These are phyloP conservation scores for Sinhomidia bicolor DNA, from an alignment of 2,888 invertebrate genomes.

Conservation along the genomic window DNA sequence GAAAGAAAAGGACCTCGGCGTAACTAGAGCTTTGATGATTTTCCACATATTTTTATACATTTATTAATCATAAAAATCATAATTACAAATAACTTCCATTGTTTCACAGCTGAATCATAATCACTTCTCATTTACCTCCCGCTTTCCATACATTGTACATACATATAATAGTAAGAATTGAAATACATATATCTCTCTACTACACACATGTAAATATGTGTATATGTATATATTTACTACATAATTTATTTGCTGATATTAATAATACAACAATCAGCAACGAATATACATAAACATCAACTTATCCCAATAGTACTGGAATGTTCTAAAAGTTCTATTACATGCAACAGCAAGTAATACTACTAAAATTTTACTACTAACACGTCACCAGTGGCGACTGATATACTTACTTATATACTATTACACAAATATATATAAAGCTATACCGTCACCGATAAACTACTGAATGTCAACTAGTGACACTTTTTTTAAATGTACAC, in stretches of 20 bases:
- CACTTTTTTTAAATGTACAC: not conserved
- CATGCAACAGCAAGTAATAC: not conserved
- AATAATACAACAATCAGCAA: too few relatives aligned
- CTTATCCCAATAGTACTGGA: not conserved
- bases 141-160: not conserved
- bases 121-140: not conserved
- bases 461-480: too few relatives aligned
- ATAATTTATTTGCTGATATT: too few relatives aligned
- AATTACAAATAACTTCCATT: slow-evolving; percentile 54
- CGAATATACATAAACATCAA: not conserved
- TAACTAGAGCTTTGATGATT: not conserved
- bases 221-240: not conserved
- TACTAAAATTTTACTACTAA: not conserved
- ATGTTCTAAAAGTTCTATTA: not conserved
- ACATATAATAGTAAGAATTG: not conserved
- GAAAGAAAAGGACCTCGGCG: too few relatives aligned
- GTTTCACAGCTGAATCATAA: slow-evolving; percentile 21
- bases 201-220: not conserved
- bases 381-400: too few relatives aligned
- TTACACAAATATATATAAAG: not conserved
- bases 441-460: not conserved
- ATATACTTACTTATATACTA: too few relatives aligned
- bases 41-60: slow-evolving; percentile 44
- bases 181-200: not conserved
- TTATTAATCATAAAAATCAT: slow-evolving; percentile 43